Evolutionary conservation across 2,888 invertebrate species (phyloP).

Genomic region (Vesta saturnalis): DNA sequence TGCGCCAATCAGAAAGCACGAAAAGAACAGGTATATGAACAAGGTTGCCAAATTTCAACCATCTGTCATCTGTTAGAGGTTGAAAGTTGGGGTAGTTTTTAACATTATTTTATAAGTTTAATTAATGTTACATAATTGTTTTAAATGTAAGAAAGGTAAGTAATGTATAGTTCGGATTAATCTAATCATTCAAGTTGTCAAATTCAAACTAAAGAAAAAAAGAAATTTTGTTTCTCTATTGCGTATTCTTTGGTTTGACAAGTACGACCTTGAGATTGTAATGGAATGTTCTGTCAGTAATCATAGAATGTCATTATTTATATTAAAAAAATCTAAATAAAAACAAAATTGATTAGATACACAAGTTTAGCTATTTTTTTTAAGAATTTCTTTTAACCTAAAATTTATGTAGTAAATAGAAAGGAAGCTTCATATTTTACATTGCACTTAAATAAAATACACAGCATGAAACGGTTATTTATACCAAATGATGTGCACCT

Average conservation of each 20-base stretch:
- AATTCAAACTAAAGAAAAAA: constrained; percentile 17
- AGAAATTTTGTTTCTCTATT: constrained; percentile 19
- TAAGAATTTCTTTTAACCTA: not conserved
- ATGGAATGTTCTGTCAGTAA: constrained; percentile 30
- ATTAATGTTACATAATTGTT: constrained; percentile 42
- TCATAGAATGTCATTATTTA: constrained; percentile 5
- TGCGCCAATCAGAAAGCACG: not conserved
- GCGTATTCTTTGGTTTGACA: constrained; percentile 33
- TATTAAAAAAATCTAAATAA: constrained; percentile 1
- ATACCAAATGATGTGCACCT: not conserved
- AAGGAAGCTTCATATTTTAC: not conserved
- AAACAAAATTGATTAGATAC: not conserved
- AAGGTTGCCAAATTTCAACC: constrained; percentile 32
- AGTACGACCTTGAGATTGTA: constrained; percentile 30
- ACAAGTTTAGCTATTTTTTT: not conserved
- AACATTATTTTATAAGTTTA: constrained; percentile 37
- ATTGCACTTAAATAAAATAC: not conserved
- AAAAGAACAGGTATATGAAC: constrained; percentile 4
- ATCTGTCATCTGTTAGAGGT: constrained; percentile 33
- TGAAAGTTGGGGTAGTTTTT: constrained; percentile 37
- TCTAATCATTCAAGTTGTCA: not conserved
- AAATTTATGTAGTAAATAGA: not conserved
- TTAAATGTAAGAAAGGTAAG: constrained; percentile 42
- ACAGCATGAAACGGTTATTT: not conserved
- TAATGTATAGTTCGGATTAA: not conserved